Conservation (phyloP, 2,113 vertebrate genomes). For the Speoplatyrhinus poulsoni region DNA sequence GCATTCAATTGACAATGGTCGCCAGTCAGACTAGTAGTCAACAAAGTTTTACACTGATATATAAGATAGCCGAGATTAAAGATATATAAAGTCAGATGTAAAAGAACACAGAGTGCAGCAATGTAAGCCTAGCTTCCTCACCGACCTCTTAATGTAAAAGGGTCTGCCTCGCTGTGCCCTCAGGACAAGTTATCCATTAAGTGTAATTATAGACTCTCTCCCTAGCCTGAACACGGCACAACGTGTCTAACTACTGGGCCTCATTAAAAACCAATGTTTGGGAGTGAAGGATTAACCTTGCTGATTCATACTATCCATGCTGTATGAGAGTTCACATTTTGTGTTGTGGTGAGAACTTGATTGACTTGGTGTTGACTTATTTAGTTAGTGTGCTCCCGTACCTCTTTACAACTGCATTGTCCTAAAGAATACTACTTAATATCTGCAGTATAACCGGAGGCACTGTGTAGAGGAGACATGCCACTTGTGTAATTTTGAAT, state of each 20-base stretch:
- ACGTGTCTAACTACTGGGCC: background rate
- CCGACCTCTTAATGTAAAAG: background rate
- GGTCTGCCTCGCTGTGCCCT: background rate
- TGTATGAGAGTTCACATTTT: too few relatives aligned
- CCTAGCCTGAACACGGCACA: background rate
- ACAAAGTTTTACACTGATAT: background rate
- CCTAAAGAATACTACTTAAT: too few relatives aligned
- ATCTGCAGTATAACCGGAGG: too few relatives aligned
- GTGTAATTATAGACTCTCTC: background rate
- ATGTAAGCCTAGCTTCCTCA: too few relatives aligned
- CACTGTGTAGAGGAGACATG: too few relatives aligned
- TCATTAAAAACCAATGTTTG: background rate
- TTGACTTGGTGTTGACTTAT: too few relatives aligned
- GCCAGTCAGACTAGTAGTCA: background rate
- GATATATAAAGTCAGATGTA: background rate
- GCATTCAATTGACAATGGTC: background rate
- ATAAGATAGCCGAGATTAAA: background rate
- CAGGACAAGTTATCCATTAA: background rate
- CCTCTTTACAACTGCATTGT: too few relatives aligned
- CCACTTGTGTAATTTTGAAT: too few relatives aligned
- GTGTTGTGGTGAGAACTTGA: too few relatives aligned
- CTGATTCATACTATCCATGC: background rate
- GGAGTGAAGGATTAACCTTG: background rate
- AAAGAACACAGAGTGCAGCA: too few relatives aligned
- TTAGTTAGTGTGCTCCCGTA: too few relatives aligned